A percentile compares a stretch with the other conserved stretches of the same genome.
Conservation (phyloP, 1,140 invertebrate species). For the Drosophila santomea region DNA sequence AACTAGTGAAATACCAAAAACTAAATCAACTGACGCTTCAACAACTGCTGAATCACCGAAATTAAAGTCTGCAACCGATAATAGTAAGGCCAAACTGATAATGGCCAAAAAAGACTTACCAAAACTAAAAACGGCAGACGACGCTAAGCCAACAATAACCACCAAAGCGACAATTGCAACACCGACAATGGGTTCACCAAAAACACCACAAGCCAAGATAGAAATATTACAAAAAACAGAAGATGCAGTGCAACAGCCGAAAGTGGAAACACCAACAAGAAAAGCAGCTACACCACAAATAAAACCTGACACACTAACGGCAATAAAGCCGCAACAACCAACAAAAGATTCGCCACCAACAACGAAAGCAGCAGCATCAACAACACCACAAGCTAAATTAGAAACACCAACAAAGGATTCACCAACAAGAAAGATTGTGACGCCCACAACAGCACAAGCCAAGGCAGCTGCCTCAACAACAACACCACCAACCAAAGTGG, state of each 20-base stretch:
- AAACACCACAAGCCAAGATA: conserved; percentile 12
- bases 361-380: conserved; percentile 15
- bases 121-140: conserved; percentile 14
- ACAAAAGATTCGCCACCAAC: conserved; percentile 3
- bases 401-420: conserved; percentile 4
- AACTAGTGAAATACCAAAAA: conserved; percentile 4
- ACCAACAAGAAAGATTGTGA: not conserved
- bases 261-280: not conserved
- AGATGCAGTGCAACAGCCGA: not conserved
- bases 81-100: conserved; percentile 2
- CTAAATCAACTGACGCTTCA: not conserved
- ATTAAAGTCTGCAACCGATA: not conserved
- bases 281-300: not conserved
- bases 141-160: conserved; percentile 6
- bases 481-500: not conserved
- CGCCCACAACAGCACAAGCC: conserved; percentile 7
- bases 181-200: conserved; percentile 13
- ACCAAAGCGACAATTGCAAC: not conserved
- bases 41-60: not conserved
- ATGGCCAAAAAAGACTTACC: conserved; percentile 6
- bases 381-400: not conserved
- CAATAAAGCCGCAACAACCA: not conserved
- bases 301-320: not conserved
- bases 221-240: conserved; percentile 3
- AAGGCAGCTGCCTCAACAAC: not conserved